These are phyloP conservation scores for Stegostoma tigrinum DNA, from an alignment of 2,113 vertebrate genomes.

Conservation along the genomic window DNA sequence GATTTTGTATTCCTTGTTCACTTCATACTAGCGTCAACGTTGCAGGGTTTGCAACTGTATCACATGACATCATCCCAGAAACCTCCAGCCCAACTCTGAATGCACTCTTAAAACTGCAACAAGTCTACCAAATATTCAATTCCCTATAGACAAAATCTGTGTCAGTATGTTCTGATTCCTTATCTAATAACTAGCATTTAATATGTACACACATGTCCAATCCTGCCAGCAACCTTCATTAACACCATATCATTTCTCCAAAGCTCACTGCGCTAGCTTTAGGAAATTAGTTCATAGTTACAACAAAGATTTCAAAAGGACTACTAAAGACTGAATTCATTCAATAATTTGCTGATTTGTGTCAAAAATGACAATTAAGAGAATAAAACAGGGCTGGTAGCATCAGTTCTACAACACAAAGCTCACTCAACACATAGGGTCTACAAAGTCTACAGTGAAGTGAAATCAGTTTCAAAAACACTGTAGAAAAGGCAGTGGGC, in stretches of 20 bases:
- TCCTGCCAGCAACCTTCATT: not conserved
- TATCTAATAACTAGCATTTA: not conserved
- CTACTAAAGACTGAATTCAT: not conserved
- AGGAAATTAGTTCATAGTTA: not conserved
- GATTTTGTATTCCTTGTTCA: conserved; percentile 14
- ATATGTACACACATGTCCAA: not conserved
- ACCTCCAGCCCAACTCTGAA: not conserved
- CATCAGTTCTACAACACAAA: not conserved
- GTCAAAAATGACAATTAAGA: not conserved
- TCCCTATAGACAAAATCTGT: not conserved
- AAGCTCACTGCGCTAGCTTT: not conserved
- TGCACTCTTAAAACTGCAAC: not conserved
- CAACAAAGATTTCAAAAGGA: not conserved
- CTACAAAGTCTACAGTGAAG: not conserved
- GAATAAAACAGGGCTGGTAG: not conserved
- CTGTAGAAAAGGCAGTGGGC: not conserved
- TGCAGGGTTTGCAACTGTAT: conserved; percentile 9
- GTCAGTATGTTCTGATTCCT: not conserved
- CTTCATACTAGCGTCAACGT: not conserved
- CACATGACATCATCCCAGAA: conserved; percentile 17
- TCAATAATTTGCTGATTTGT: not conserved
- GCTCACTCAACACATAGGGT: not conserved
- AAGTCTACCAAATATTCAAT: not conserved
- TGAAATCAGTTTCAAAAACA: not conserved
- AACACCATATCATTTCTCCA: not conserved